phyloP scores from a whole-genome alignment of 2,888 invertebrate genomes.

The Drosophila birchii region DNA sequence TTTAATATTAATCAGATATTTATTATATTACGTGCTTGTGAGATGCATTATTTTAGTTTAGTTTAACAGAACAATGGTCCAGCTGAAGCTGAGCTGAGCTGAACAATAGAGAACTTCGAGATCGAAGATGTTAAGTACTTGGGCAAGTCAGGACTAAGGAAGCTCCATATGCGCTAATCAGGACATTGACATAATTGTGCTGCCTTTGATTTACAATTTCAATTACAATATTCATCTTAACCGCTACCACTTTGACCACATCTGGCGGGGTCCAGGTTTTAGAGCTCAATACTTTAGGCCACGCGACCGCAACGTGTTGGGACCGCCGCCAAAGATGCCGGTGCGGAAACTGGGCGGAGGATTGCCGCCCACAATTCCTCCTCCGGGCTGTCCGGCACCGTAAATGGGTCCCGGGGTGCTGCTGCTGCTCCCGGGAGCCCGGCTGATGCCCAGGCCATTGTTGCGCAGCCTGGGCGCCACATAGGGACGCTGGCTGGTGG shows the following conservation, averaged over 20 bases:
- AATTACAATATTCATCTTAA: conserved; percentile 7
- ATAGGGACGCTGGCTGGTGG: conserved; percentile 83
- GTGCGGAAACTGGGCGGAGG: conserved; percentile 55
- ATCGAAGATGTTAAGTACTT: conserved; percentile 6
- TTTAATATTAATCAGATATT: background rate
- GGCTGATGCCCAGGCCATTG: conserved; percentile 70
- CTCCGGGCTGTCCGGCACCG: conserved; percentile 18
- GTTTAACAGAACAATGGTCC: background rate
- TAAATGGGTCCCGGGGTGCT: conserved; percentile 47
- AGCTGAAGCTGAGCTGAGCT: background rate
- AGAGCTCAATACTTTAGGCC: conserved; percentile 81
- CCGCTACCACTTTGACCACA: conserved; percentile 1
- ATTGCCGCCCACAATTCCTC: conserved; percentile 13
- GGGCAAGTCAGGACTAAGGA: background rate
- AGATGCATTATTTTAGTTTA: conserved; percentile 1
- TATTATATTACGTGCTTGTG: background rate
- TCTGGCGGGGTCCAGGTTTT: conserved; percentile 2
- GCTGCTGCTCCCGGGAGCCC: conserved; percentile 40
- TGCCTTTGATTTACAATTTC: conserved; percentile 1
- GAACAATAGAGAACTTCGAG: background rate
- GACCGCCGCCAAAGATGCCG: conserved; percentile 58
- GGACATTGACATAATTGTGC: background rate
- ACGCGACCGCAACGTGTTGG: conserved; percentile 78
- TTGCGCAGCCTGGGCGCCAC: conserved; percentile 82
- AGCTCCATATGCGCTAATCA: background rate